These are phyloP conservation scores for Smutsia temminckii DNA, from an alignment of 2,797 vertebrate species.

Conservation along the genomic window DNA sequence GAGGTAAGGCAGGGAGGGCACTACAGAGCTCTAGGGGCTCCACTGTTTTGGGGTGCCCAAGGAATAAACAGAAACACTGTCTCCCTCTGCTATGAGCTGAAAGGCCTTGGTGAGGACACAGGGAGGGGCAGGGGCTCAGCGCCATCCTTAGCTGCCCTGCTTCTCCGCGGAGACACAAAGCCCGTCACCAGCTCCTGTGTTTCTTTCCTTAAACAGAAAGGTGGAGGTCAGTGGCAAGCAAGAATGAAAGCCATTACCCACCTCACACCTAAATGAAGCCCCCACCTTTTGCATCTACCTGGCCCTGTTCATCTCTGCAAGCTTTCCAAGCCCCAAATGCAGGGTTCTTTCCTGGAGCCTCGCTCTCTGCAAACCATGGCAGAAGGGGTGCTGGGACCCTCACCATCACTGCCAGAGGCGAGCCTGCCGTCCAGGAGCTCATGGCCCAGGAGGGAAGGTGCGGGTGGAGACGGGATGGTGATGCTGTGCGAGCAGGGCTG, in stretches of 20 bases:
- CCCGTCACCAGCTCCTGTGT: background rate
- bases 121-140: rapidly evolving
- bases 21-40: background rate
- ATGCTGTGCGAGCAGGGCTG: no score
- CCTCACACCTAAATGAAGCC: background rate
- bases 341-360: background rate
- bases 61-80: background rate
- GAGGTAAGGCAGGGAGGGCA: slow-evolving; percentile 82
- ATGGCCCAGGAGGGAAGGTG: rapidly evolving
- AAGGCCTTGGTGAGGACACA: background rate
- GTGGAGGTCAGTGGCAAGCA: background rate
- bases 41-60: background rate
- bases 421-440: background rate
- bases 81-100: background rate
- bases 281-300: background rate
- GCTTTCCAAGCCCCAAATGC: background rate
- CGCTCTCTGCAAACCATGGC: rapidly evolving
- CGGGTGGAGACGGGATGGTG: background rate
- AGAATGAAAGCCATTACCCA: no score
- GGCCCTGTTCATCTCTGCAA: background rate
- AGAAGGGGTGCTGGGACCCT: rapidly evolving
- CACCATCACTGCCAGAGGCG: rapidly evolving
- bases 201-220: background rate
- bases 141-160: rapidly evolving
- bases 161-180: background rate